Conservation (phyloP, 2,113 vertebrate species). For the Hipposideros armiger region DNA sequence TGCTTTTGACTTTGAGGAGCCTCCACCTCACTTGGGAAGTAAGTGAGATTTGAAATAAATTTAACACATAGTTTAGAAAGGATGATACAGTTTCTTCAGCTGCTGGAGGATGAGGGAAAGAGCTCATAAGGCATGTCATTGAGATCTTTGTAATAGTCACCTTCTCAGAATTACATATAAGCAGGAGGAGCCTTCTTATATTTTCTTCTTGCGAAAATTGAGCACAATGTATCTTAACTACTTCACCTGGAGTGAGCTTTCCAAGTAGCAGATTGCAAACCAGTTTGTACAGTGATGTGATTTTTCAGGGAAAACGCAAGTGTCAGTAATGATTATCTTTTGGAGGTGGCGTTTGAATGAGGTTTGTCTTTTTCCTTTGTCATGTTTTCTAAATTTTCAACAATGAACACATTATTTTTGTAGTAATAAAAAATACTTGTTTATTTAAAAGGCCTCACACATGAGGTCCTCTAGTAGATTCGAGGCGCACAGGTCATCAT, state of each 20-base stretch:
- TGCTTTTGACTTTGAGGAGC: neutral
- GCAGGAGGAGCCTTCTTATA: neutral
- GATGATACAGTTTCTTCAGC: no score
- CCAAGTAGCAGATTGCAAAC: neutral
- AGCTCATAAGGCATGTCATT: no score
- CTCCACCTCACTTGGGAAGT: neutral
- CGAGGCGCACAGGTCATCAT: neutral
- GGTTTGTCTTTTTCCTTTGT: neutral
- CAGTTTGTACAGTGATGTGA: neutral
- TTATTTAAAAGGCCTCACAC: neutral
- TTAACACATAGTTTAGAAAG: neutral
- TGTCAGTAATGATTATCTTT: neutral
- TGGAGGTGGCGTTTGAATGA: neutral
- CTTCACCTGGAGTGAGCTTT: neutral
- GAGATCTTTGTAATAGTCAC: no score
- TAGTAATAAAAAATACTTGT: neutral
- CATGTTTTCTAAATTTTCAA: neutral
- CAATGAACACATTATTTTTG: neutral
- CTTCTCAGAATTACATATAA: neutral
- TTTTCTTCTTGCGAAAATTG: neutral
- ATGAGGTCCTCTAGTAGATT: neutral
- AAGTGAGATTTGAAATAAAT: neutral
- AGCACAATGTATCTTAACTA: neutral
- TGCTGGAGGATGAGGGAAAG: no score
- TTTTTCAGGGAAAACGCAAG: neutral